Percentiles rank a stretch among this genome's conserved stretches.
Conservation (phyloP, 2,113 vertebrate species). For the Engraulis encrasicolus region DNA sequence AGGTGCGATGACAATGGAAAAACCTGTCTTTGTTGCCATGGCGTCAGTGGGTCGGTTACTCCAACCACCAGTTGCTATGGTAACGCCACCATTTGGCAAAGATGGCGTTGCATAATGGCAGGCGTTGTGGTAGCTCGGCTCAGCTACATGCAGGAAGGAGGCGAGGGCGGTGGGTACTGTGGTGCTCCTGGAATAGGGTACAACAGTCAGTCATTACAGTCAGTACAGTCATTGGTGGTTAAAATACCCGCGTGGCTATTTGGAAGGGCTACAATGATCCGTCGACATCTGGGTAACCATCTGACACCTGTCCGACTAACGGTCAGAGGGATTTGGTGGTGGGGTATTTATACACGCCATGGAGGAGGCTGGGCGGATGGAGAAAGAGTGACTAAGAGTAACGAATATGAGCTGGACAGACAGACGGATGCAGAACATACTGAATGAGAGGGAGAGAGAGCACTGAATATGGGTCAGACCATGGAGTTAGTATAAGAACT, state of each 20-base stretch:
- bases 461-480: too few relatives aligned
- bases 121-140: neutral
- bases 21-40: too few relatives aligned
- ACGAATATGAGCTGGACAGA: too few relatives aligned
- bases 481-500: too few relatives aligned
- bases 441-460: neutral
- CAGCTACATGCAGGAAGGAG: neutral
- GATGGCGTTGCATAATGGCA: conserved; percentile 11
- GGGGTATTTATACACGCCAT: neutral
- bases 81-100: neutral
- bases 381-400: neutral
- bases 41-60: neutral
- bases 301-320: too few relatives aligned
- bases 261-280: neutral
- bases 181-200: neutral
- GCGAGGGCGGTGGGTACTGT: neutral
- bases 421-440: too few relatives aligned
- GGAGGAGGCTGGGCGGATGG: neutral
- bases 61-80: neutral
- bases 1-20: too few relatives aligned
- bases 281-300: neutral
- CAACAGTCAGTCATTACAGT: too few relatives aligned
- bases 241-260: neutral
- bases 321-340: neutral
- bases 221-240: neutral